Percentiles rank a stretch among this genome's conserved stretches.
phyloP scores from a whole-genome alignment of 2,888 invertebrate species.

The Acrobasis repandana region DNA sequence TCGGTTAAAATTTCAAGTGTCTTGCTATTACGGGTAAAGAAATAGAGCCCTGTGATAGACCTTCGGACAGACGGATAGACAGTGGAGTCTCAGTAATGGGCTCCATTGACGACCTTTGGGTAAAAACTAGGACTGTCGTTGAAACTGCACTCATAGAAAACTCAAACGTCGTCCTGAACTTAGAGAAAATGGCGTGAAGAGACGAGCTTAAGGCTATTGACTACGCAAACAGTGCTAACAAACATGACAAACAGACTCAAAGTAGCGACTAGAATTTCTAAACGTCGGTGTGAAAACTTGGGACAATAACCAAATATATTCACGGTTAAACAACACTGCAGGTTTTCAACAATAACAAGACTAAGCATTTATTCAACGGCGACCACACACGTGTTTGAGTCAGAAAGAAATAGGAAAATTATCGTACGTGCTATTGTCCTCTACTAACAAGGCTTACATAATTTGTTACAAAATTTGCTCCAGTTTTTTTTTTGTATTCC shows the following conservation, averaged over 20 bases:
- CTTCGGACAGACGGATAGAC: too few relatives aligned
- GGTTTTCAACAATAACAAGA: slow-evolving; percentile 11
- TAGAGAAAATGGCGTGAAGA: slow-evolving; percentile 17
- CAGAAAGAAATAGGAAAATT: slow-evolving; percentile 9
- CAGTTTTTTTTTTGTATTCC: slow-evolving; percentile 8
- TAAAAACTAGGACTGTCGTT: too few relatives aligned
- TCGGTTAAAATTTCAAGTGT: too few relatives aligned
- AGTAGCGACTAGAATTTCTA: slow-evolving; percentile 21
- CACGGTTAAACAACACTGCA: slow-evolving; percentile 5
- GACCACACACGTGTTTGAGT: slow-evolving; percentile 8
- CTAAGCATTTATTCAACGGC: neutral
- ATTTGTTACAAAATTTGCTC: slow-evolving; percentile 15
- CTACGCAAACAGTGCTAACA: slow-evolving; percentile 15
- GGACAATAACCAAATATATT: slow-evolving; percentile 18
- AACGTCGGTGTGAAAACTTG: slow-evolving; percentile 20
- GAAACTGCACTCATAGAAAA: too few relatives aligned
- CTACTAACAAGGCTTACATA: slow-evolving; percentile 12
- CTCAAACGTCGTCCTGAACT: neutral
- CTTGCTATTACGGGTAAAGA: too few relatives aligned
- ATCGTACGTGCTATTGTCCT: slow-evolving; percentile 1
- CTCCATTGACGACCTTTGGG: too few relatives aligned
- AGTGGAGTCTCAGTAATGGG: too few relatives aligned
- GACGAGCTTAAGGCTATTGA: slow-evolving; percentile 15
- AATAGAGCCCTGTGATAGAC: too few relatives aligned
- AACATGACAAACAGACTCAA: slow-evolving; percentile 10